Evolutionary conservation across 1,140 invertebrate species (phyloP).

Genomic region (Pentalonia nigronervosa): DNA sequence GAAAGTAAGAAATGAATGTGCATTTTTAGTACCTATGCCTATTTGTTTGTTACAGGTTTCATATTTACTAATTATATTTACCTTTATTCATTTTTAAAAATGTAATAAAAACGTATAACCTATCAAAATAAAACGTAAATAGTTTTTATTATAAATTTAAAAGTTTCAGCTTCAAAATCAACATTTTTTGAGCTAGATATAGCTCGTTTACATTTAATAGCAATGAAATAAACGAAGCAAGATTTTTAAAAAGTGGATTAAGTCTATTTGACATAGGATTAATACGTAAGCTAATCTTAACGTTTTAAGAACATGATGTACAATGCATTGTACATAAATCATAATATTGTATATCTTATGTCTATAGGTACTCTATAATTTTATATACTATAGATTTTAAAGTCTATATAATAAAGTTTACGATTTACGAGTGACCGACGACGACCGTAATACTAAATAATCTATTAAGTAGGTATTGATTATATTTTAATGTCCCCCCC

Average conservation of each 20-base stretch:
- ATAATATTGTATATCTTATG: background rate
- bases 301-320: background rate
- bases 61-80: background rate
- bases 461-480: background rate
- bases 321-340: background rate
- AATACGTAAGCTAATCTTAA: background rate
- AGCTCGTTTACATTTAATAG: background rate
- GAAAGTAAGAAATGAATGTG: background rate
- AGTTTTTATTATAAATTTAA: background rate
- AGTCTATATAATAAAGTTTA: background rate
- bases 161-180: background rate
- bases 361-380: no score
- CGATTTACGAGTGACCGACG: background rate
- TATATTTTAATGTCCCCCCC: background rate
- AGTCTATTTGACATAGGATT: background rate
- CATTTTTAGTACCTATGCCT: background rate
- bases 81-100: background rate
- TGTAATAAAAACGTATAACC: background rate
- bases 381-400: no score
- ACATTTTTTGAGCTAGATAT: background rate
- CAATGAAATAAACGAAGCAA: no score
- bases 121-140: background rate
- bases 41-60: background rate
- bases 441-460: background rate
- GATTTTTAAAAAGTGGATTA: background rate